phyloP scores from a whole-genome alignment of 23 tunicate species.

The Phallusia fumigata region DNA sequence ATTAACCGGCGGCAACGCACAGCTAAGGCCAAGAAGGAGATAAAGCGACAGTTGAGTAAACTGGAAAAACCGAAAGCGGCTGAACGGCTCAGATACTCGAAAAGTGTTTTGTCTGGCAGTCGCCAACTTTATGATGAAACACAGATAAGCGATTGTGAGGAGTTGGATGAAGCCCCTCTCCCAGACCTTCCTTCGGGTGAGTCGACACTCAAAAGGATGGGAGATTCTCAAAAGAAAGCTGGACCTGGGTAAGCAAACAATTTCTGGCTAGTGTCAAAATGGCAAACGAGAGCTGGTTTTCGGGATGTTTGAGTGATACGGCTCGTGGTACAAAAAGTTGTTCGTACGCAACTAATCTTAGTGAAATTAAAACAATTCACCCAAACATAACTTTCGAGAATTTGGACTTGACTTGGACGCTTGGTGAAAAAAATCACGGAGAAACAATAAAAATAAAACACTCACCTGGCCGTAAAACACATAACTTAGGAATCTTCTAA shows the following conservation, averaged over 20 bases:
- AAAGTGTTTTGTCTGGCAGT: background rate
- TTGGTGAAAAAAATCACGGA: too few species aligned
- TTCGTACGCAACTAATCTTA: too few species aligned
- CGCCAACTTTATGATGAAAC: constrained; percentile 51
- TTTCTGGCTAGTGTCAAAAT: background rate
- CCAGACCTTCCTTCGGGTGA: background rate
- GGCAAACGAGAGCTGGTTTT: background rate
- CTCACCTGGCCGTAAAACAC: too few species aligned
- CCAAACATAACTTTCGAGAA: too few species aligned
- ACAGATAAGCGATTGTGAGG: constrained; percentile 24
- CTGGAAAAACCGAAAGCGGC: constrained; percentile 9
- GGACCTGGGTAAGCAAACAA: background rate
- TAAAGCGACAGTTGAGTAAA: constrained; percentile 25
- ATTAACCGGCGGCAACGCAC: constrained; percentile 7
- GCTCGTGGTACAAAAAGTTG: too few species aligned
- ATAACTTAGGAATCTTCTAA: too few species aligned
- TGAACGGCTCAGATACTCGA: background rate
- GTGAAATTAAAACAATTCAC: too few species aligned
- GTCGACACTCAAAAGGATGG: background rate
- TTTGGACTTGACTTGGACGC: too few species aligned
- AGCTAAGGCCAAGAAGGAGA: constrained; percentile 21
- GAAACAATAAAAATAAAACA: too few species aligned
- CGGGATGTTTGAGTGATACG: background rate
- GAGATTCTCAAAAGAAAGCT: background rate
- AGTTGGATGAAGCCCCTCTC: background rate